These are phyloP conservation scores for Eurois occulta DNA, from an alignment of 2,888 invertebrate genomes.

Conservation along the genomic window DNA sequence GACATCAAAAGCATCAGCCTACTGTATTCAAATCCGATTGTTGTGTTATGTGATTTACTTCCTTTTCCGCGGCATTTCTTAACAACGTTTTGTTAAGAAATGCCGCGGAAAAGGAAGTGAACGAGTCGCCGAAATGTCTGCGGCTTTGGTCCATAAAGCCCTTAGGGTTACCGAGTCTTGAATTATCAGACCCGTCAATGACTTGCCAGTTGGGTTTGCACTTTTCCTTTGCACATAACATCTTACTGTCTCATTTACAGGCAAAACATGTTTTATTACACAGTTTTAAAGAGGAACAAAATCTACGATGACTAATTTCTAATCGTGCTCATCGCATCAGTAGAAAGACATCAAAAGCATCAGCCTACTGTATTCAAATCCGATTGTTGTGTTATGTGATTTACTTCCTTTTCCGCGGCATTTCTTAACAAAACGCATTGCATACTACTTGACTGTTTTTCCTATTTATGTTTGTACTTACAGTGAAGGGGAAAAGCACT, in stretches of 20 bases:
- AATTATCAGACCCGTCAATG: not conserved
- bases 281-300: not conserved
- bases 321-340: conserved; percentile 5
- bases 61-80: conserved; percentile 21
- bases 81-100: too few relatives aligned
- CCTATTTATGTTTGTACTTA: not conserved
- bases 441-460: not conserved
- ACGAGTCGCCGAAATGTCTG: not conserved
- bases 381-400: conserved; percentile 7
- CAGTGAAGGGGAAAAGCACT: not conserved
- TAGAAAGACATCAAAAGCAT: conserved; percentile 1
- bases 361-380: not conserved
- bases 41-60: conserved; percentile 16
- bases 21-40: conserved; percentile 11
- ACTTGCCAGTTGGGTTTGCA: not conserved
- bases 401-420: conserved; percentile 26
- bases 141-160: too few relatives aligned
- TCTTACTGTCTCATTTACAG: not conserved
- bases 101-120: too few relatives aligned
- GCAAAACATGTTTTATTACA: conserved; percentile 11
- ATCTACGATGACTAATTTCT: not conserved
- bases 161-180: not conserved
- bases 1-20: not conserved
- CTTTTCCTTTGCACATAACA: not conserved
- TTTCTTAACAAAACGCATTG: conserved; percentile 6